phyloP scores from a whole-genome alignment of 2,888 invertebrate species.

The Phengaris alcon region DNA sequence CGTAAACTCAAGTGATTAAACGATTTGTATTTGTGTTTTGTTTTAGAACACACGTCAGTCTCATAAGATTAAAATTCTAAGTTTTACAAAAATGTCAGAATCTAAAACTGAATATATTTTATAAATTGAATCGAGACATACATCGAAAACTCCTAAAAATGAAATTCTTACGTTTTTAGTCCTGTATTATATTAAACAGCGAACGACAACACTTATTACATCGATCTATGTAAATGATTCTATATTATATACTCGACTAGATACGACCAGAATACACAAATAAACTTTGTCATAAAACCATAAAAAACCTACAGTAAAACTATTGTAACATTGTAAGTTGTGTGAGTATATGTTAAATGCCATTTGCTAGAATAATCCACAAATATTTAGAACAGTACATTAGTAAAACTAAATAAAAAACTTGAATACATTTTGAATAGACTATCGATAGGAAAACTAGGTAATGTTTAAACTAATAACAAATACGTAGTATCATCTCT shows the following conservation, averaged over 20 bases:
- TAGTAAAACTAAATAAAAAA: neutral
- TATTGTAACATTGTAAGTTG: slow-evolving; percentile 1
- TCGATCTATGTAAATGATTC: slow-evolving; percentile 44
- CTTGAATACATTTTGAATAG: neutral
- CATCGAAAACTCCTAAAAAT: neutral
- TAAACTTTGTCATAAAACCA: neutral
- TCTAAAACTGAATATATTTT: slow-evolving; percentile 26
- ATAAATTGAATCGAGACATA: slow-evolving; percentile 16
- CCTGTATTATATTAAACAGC: slow-evolving; percentile 56
- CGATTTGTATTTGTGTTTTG: slow-evolving; percentile 52
- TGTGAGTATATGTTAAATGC: neutral
- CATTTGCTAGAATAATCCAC: neutral
- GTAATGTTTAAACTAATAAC: neutral
- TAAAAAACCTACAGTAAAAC: slow-evolving; percentile 17
- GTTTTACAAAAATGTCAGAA: slow-evolving; percentile 46
- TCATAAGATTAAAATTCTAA: slow-evolving; percentile 71
- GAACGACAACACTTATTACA: slow-evolving; percentile 64
- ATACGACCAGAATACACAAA: slow-evolving; percentile 12
- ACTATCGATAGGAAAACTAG: neutral
- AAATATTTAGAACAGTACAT: neutral
- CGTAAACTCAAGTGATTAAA: slow-evolving; percentile 29
- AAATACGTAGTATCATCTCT: neutral
- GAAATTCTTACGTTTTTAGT: slow-evolving; percentile 42
- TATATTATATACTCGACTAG: slow-evolving; percentile 23
- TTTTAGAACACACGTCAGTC: slow-evolving; percentile 77